Conservation (phyloP, 2,113 vertebrate species). For the Marmota flaviventris region DNA sequence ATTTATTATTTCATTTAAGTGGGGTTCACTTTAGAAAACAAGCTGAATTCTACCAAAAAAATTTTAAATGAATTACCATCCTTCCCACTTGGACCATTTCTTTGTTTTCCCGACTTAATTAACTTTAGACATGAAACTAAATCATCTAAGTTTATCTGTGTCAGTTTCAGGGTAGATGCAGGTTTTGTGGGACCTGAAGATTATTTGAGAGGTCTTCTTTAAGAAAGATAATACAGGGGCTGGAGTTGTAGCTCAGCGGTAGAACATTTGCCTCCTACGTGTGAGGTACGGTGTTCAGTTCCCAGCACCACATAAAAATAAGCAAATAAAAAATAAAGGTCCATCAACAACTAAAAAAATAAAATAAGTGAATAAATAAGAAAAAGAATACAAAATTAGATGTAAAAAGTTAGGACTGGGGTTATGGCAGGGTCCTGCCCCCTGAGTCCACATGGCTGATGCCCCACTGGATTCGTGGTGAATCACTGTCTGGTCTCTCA, state of each 20-base stretch:
- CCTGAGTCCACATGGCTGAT: background rate
- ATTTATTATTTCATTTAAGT: conserved; percentile 71
- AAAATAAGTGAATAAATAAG: background rate
- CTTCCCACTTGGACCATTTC: background rate
- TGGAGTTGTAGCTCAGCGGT: too few relatives aligned
- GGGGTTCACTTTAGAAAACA: conserved; percentile 62
- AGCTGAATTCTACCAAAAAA: conserved; percentile 50
- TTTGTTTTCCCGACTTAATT: conserved; percentile 27
- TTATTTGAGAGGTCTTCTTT: conserved; percentile 9
- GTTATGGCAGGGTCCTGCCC: background rate
- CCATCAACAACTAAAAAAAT: too few relatives aligned
- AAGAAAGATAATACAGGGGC: background rate
- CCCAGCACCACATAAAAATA: too few relatives aligned
- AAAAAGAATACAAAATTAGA: background rate
- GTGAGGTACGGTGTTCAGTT: too few relatives aligned
- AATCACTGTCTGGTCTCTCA: background rate
- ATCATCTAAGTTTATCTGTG: background rate
- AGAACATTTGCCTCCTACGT: too few relatives aligned
- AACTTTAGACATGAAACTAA: background rate
- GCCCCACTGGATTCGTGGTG: background rate
- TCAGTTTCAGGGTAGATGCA: background rate
- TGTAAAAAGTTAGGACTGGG: background rate
- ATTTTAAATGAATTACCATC: background rate
- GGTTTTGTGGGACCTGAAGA: background rate
- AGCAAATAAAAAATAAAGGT: too few relatives aligned